Percentiles rank a stretch among this genome's conserved stretches.
Conservation (phyloP, 2,888 invertebrate genomes). For the Dynastes hyllus region DNA sequence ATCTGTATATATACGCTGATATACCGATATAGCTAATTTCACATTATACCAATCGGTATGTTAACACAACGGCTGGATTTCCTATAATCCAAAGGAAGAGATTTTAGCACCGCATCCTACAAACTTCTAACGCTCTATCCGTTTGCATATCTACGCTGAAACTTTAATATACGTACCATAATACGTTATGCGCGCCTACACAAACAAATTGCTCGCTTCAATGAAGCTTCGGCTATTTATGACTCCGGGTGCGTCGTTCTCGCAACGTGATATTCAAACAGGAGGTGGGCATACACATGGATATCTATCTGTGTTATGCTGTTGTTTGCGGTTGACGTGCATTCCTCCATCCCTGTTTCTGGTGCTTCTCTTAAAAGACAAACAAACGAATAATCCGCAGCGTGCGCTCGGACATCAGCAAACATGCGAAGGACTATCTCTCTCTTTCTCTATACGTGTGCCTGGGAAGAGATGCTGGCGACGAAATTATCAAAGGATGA, state of each 20-base stretch:
- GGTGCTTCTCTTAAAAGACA: constrained; percentile 13
- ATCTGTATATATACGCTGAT: no score
- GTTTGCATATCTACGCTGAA: neutral
- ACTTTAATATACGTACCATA: neutral
- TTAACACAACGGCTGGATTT: no score
- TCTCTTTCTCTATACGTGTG: neutral
- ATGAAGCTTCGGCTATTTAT: neutral
- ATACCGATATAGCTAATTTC: no score
- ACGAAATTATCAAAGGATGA: neutral
- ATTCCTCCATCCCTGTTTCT: neutral
- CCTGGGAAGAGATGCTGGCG: neutral
- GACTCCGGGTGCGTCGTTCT: neutral
- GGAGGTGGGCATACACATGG: neutral
- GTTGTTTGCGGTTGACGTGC: constrained; percentile 17
- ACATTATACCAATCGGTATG: no score
- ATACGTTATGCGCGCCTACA: neutral
- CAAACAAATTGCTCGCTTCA: constrained; percentile 12
- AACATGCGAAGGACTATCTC: neutral
- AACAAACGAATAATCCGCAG: constrained; percentile 28
- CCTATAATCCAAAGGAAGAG: no score
- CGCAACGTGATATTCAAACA: no score
- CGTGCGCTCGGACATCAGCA: constrained; percentile 22
- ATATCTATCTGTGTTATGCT: constrained; percentile 1
- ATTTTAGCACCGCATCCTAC: no score
- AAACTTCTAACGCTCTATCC: no score